Conservation (phyloP, 2,888 invertebrate genomes). For the Actias luna region DNA sequence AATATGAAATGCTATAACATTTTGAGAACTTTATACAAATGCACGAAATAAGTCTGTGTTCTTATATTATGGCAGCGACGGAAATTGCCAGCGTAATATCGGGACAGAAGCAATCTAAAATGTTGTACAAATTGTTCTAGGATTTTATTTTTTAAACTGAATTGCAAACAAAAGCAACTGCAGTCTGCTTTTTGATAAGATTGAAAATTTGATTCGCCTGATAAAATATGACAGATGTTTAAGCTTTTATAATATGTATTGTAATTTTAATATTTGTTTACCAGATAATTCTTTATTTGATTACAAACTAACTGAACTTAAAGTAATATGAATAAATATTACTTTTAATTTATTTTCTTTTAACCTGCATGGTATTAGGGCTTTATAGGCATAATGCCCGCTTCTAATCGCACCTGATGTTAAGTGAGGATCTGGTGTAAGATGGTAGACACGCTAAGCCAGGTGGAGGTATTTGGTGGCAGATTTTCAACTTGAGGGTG, state of each 20-base stretch:
- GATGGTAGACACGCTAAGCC: no score
- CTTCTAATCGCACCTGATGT: no score
- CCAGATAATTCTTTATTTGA: neutral
- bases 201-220: neutral
- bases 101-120: constrained; percentile 3
- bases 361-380: no score
- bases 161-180: neutral
- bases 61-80: neutral
- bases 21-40: neutral
- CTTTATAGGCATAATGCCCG: no score
- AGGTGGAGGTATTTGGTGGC: no score
- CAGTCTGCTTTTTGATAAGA: neutral
- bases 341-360: no score
- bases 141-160: constrained; percentile 1
- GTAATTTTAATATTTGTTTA: neutral
- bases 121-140: neutral
- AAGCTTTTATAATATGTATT: neutral
- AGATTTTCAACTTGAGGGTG: no score
- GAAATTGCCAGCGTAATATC: neutral
- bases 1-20: neutral
- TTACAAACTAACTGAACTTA: no score
- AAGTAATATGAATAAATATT: no score
- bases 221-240: neutral
- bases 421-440: no score
- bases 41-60: neutral